Evolutionary conservation across 1,140 invertebrate species (phyloP).

Genomic region (Cydia amplana): DNA sequence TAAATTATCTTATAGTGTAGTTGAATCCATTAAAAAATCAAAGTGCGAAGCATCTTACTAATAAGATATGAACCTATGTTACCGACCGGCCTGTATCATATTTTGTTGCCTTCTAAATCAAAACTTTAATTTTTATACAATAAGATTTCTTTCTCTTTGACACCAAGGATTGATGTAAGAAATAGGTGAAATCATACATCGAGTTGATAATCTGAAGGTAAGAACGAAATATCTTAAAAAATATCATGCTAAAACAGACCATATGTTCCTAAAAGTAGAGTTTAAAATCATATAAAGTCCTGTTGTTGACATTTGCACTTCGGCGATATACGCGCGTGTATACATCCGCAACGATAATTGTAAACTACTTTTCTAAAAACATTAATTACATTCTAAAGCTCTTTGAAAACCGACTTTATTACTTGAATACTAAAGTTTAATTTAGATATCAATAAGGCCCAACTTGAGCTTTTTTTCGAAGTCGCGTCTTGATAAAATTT

Average conservation of each 20-base stretch:
- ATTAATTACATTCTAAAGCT: background rate
- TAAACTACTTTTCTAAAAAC: background rate
- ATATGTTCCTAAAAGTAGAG: background rate
- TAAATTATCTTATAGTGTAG: no score
- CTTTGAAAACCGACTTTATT: background rate
- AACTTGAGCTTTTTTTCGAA: background rate
- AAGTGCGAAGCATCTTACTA: no score
- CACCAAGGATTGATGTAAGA: no score
- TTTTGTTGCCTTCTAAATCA: no score
- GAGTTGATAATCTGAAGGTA: slow-evolving; percentile 2
- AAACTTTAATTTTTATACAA: no score
- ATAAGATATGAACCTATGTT: no score
- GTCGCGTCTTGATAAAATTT: background rate
- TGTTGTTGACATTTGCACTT: background rate
- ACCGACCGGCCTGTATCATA: no score
- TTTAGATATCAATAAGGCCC: background rate
- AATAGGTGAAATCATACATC: background rate
- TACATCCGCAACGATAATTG: slow-evolving; percentile 2
- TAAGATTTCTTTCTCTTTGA: no score
- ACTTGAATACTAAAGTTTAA: background rate
- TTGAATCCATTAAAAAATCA: no score
- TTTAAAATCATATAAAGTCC: background rate
- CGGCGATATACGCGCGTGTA: background rate
- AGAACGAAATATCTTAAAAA: background rate
- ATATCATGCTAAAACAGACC: background rate